Base-by-base conservation (phyloP, 2,113 vertebrate genomes). In the Diphyllodes magnificus region DNA sequence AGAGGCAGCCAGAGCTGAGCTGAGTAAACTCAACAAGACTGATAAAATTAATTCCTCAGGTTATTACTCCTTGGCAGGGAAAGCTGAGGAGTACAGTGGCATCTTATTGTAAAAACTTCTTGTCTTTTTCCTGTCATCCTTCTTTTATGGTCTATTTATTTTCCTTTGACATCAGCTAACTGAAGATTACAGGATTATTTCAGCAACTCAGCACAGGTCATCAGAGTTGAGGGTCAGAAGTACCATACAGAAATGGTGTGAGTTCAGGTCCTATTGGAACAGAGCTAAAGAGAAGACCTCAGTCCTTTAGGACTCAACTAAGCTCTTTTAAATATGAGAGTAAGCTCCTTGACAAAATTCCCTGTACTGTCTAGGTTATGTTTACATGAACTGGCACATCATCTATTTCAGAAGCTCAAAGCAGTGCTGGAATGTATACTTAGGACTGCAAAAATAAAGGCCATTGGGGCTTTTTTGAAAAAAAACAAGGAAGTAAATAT, bases 111-210 rank as follows among this genome's bases (percentile, higher is more conserved):
- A 89, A 96, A 95, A 54, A 86, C n/a, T 70, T 85, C 72, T 77
- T 92, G 92, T 78, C 75, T 82, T 88, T 95, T 82, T 80, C 68
- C 31, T 17, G 2, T 84, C 44, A 90, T 83, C 72, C n/a, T 63
- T 86, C 37, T 81, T 88, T 82, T 70, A 82, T 66, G 37, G 61
- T n/a, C 75, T 85, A 25, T 82, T 92, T 85, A 53, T 92, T 91
- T 92, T 60, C 65, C 72, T 92, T 68, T 92, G 84, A 89, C 45
- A 92, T 73, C 50, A 92, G 33, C 68, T 89, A 87, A 82, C 70
- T 92, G 82, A 81, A 94, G 82, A 89, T 93, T 93, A 95, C 82
- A 72, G 93, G 91, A 95, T 88, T 96, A 56, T 91, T 96, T 92
- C 77, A 63, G n/a, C 40, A 85, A 66, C 78, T 91, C 92, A 66